Conservation (phyloP, 2,113 vertebrate species). For the Fukomys damarensis region DNA sequence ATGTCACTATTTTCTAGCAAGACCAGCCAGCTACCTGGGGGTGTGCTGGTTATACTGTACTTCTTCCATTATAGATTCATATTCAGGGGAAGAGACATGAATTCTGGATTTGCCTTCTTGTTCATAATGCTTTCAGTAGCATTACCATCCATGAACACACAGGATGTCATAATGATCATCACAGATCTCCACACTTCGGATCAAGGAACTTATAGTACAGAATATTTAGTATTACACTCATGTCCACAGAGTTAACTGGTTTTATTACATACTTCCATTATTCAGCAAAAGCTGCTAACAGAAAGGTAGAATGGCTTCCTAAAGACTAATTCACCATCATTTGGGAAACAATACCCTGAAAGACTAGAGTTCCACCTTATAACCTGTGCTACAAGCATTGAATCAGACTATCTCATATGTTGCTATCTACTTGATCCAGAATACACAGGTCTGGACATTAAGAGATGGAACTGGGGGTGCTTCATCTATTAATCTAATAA, state of each 20-base stretch:
- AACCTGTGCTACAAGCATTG: not conserved
- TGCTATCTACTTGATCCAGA: not conserved
- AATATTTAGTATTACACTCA: not conserved
- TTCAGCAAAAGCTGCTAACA: not conserved
- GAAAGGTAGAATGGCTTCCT: not conserved
- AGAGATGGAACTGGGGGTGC: not conserved
- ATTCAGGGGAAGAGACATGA: not conserved
- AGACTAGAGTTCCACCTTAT: not conserved
- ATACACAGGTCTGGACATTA: not conserved
- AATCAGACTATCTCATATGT: not conserved
- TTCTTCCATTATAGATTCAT: not conserved
- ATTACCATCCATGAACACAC: not conserved
- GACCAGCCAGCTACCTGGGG: not conserved
- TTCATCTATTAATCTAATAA: not conserved
- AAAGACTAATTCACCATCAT: not conserved
- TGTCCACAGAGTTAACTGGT: not conserved
- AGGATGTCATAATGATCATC: not conserved
- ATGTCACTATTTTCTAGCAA: not conserved
- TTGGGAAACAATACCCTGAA: not conserved
- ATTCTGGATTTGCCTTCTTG: not conserved
- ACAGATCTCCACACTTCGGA: not conserved
- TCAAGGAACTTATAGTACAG: not conserved
- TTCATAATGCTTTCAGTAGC: not conserved
- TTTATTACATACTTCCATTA: not conserved
- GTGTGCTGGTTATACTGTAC: not conserved